These are phyloP conservation scores for Ibidorhyncha struthersii DNA, from an alignment of 2,113 vertebrate species.

Conservation along the genomic window DNA sequence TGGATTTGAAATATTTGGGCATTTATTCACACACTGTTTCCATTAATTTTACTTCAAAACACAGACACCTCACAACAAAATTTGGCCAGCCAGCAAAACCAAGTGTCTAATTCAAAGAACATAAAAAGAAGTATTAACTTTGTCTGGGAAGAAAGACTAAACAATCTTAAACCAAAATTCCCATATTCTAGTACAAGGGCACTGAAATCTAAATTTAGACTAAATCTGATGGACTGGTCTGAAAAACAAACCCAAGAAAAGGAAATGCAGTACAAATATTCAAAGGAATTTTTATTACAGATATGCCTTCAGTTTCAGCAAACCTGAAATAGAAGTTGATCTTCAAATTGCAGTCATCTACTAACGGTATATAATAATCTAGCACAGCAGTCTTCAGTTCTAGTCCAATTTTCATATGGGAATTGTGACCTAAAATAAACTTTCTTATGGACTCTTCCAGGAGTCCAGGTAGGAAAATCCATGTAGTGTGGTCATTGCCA, in stretches of 20 bases:
- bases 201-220: neutral
- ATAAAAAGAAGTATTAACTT: neutral
- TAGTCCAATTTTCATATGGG: neutral
- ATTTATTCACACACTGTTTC: neutral
- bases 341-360: neutral
- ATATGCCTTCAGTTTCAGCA: neutral
- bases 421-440: neutral
- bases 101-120: neutral
- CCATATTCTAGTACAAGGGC: neutral
- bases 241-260: neutral
- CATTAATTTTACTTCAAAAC: neutral
- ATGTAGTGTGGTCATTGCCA: neutral
- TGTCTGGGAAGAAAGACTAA: neutral
- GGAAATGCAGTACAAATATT: neutral
- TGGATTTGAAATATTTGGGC: neutral
- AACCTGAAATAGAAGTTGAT: neutral
- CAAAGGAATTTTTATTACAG: neutral
- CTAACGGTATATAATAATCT: neutral
- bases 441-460: neutral
- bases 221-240: neutral
- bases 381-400: neutral
- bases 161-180: neutral
- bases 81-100: neutral
- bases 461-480: neutral
- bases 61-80: neutral